These are phyloP conservation scores for Callimorpha dominula DNA, from an alignment of 2,888 invertebrate genomes.

Conservation along the genomic window DNA sequence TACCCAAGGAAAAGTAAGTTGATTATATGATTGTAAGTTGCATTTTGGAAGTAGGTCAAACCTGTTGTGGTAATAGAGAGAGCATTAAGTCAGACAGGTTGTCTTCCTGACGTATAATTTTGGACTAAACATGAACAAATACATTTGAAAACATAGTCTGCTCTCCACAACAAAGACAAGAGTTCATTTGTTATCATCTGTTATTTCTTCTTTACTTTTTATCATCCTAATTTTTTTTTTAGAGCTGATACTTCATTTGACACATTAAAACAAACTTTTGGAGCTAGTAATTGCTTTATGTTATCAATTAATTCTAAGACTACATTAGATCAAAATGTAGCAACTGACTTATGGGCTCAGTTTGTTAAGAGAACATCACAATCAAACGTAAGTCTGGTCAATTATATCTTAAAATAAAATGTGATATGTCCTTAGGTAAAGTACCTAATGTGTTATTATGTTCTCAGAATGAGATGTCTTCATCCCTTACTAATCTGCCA, in stretches of 20 bases:
- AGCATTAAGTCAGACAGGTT: too few relatives aligned
- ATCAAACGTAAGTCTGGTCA: constrained; percentile 69
- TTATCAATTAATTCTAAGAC: constrained; percentile 95
- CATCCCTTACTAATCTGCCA: constrained; percentile 60
- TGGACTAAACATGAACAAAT: too few relatives aligned
- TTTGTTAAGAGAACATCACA: constrained; percentile 89
- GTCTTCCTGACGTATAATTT: too few relatives aligned
- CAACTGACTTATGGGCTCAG: constrained; percentile 94
- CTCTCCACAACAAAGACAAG: not conserved
- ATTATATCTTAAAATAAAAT: constrained; percentile 7
- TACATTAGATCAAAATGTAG: constrained; percentile 83
- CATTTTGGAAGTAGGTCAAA: too few relatives aligned
- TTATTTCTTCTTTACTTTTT: not conserved
- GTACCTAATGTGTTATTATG: not conserved
- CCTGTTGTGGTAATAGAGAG: too few relatives aligned
- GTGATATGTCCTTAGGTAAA: too few relatives aligned
- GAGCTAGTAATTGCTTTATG: constrained; percentile 94
- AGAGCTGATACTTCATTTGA: constrained; percentile 95
- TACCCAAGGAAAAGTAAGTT: constrained; percentile 91
- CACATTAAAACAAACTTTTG: constrained; percentile 95
- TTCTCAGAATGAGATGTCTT: constrained; percentile 70
- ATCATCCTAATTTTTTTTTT: constrained; percentile 55
- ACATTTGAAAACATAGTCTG: not conserved
- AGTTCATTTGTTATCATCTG: not conserved
- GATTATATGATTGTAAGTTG: not conserved